Evolutionary conservation across 2,888 invertebrate genomes (phyloP), one percentile per base, ranked within the genome.

Genomic region (Cantharis rustica): DNA sequence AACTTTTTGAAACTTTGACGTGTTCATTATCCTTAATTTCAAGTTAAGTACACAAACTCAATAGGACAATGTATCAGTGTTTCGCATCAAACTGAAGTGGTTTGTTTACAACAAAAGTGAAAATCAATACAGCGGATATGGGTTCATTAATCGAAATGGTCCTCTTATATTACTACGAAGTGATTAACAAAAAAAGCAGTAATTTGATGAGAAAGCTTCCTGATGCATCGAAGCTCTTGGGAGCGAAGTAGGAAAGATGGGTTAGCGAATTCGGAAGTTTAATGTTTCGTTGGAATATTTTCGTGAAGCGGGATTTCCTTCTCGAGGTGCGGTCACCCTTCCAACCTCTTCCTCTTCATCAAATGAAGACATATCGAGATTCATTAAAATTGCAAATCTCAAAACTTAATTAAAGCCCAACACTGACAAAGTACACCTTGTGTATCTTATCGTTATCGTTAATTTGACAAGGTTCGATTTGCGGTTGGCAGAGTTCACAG

Each of bases 31-130:
- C 76, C 73, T 73, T 63, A 73, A 73, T 76, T 76, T 76, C 72
- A 72, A 69, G 64, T 66, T 73, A 73, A 16, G 72, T 76, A 73
- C 70, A 73, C 73, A 64, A 73, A 76, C 70, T 76, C 70, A 69
- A 26, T 76, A 76, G 69, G 72, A 76, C 76, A 76, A 76, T 76
- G 73, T 76, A 76, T 76, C 76, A 79, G 79, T 76, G 77, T 75
- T 73, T 71, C 68, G 23, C 76, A 72, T 76, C 76, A 73, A 80
- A 68, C 69, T 71, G 72, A 62, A 78, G 77, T 73, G 72, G 72
- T 73, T 76, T 80, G 79, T 80, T 80, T 80, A 76, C 73, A 74
- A 79, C 76, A 79, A 76, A 77, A 77, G 71, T 27, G 70, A 68
- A 70, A 76, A 76, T 76, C 76, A 73, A 76, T 76, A 23, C 10